Evolutionary conservation across 2,113 vertebrate species (phyloP).

Genomic region (Cromileptes altivelis): DNA sequence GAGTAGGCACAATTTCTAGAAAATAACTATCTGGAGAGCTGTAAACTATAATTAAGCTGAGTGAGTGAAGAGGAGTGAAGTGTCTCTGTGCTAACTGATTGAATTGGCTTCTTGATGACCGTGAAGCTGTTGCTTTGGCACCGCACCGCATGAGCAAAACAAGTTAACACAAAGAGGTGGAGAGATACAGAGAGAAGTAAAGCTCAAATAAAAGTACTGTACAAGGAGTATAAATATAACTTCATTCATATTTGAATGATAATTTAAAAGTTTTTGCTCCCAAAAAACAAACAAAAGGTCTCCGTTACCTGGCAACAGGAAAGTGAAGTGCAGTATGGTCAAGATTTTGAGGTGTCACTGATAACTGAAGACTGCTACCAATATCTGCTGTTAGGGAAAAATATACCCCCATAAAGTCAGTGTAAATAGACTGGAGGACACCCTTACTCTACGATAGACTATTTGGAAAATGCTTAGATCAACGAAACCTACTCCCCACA

Average conservation of each 20-base stretch:
- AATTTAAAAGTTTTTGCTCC: background rate
- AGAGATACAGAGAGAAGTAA: background rate
- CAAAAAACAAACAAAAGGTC: background rate
- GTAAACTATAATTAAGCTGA: conserved; percentile 24
- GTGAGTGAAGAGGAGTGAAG: conserved; percentile 34
- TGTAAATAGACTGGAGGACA: background rate
- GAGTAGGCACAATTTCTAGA: background rate
- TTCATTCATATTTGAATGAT: conserved; percentile 8
- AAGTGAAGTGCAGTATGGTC: background rate
- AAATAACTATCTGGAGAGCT: conserved; percentile 11
- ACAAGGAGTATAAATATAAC: background rate
- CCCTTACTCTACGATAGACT: background rate
- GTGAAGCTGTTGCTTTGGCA: background rate
- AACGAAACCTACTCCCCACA: background rate
- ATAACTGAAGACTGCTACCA: background rate
- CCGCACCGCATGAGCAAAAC: background rate
- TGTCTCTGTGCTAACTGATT: background rate
- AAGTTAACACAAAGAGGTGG: background rate
- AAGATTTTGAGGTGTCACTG: background rate
- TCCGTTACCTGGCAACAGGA: conserved; percentile 33
- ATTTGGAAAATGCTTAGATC: background rate
- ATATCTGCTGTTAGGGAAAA: background rate
- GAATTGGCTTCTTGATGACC: conserved; percentile 13
- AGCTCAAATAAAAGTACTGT: background rate
- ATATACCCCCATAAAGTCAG: background rate